Conservation (phyloP, 2,113 vertebrate genomes). For the Clupea harengus region DNA sequence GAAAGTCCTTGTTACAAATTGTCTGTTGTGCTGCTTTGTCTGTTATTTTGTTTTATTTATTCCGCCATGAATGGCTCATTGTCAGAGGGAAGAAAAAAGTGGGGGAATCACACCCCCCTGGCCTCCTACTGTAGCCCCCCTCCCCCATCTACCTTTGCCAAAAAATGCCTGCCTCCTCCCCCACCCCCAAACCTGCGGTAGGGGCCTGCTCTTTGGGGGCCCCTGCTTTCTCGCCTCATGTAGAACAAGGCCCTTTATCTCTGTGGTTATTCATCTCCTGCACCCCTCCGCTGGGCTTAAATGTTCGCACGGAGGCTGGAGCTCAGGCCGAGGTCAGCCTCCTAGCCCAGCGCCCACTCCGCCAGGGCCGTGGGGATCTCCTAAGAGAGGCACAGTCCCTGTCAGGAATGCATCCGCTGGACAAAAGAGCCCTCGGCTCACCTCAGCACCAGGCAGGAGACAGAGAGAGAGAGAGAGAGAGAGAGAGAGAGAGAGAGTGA, state of each 20-base stretch:
- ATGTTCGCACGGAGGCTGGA: slow-evolving; percentile 50
- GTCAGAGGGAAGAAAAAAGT: slow-evolving; percentile 51
- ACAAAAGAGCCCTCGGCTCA: slow-evolving; percentile 62
- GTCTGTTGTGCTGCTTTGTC: slow-evolving; percentile 36
- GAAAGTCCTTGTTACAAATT: slow-evolving; percentile 52
- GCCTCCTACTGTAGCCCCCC: slow-evolving; percentile 22
- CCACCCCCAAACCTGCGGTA: neutral
- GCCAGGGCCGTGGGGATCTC: slow-evolving; percentile 50
- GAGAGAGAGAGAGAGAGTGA: neutral
- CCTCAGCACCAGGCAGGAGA: slow-evolving; percentile 43
- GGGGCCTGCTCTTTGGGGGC: slow-evolving; percentile 18
- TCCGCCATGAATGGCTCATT: slow-evolving; percentile 58
- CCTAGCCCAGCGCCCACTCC: slow-evolving; percentile 39
- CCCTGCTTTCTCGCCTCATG: slow-evolving; percentile 30
- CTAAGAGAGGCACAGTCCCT: slow-evolving; percentile 62
- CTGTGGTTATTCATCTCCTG: slow-evolving; percentile 43
- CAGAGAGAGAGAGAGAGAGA: neutral
- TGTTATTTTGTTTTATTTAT: slow-evolving; percentile 55
- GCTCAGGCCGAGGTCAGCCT: slow-evolving; percentile 48
- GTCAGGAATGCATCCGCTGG: slow-evolving; percentile 64
- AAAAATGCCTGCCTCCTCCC: neutral
- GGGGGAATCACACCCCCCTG: slow-evolving; percentile 26
- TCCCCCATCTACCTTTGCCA: slow-evolving; percentile 42
- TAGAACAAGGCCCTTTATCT: slow-evolving; percentile 43
- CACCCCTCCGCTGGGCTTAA: slow-evolving; percentile 56